Evolutionary conservation across 2,113 vertebrate genomes (phyloP).

Genomic region (Trematomus loennbergii): DNA sequence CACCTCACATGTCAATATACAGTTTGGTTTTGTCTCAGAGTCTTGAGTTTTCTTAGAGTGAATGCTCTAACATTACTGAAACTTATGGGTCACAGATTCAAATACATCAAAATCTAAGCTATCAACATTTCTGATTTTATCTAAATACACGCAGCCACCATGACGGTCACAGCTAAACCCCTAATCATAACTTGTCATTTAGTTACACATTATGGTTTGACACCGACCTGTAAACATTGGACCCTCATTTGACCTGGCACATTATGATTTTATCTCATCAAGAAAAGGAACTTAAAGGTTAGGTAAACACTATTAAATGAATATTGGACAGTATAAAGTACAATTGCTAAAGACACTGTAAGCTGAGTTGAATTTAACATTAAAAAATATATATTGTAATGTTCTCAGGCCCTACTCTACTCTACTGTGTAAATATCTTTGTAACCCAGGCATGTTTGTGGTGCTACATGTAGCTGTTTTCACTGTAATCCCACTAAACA

Average conservation of each 20-base stretch:
- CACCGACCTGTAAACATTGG: background rate
- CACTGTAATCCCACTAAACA: background rate
- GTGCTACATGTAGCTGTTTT: background rate
- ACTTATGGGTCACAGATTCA: background rate
- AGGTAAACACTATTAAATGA: constrained; percentile 13
- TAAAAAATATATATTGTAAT: background rate
- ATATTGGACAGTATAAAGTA: constrained; percentile 11
- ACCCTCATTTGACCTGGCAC: background rate
- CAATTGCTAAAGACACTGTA: background rate
- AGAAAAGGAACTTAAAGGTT: background rate
- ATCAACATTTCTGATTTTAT: too few relatives aligned
- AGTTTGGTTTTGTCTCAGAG: too few relatives aligned
- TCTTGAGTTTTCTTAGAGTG: too few relatives aligned
- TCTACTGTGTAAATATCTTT: background rate
- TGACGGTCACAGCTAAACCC: background rate
- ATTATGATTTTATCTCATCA: background rate
- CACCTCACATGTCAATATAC: background rate
- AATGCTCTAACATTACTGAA: background rate
- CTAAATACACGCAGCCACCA: background rate
- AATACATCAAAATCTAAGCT: background rate
- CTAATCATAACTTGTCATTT: too few relatives aligned
- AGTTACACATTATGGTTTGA: background rate
- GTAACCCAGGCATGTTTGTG: background rate
- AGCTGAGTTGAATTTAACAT: background rate
- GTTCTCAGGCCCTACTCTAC: background rate